These are phyloP conservation scores for Carterocephalus palaemon DNA, from an alignment of 2,888 invertebrate species.

Conservation along the genomic window DNA sequence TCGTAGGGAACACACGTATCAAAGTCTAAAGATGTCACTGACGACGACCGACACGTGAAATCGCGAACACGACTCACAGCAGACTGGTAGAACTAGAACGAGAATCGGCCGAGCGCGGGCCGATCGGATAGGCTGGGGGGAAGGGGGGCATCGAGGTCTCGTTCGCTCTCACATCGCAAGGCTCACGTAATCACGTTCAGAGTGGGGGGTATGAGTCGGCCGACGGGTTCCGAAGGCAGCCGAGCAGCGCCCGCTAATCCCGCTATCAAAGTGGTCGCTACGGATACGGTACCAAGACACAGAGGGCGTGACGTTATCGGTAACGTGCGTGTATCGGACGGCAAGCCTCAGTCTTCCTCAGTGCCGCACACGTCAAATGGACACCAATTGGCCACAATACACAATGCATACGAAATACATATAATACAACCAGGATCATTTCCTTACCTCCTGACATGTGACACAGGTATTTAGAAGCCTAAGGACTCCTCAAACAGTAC, in stretches of 20 bases:
- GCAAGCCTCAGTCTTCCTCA: constrained; percentile 23
- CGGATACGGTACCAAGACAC: constrained; percentile 38
- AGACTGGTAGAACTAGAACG: constrained; percentile 47
- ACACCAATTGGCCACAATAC: too few relatives aligned
- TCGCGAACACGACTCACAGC: constrained; percentile 48
- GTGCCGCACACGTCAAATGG: constrained; percentile 16
- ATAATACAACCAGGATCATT: too few relatives aligned
- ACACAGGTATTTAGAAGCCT: too few relatives aligned
- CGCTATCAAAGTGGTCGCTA: constrained; percentile 51
- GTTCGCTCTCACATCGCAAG: constrained; percentile 39
- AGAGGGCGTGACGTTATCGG: constrained; percentile 34
- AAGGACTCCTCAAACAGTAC: too few relatives aligned
- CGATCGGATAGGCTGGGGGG: constrained; percentile 50
- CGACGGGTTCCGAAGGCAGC: constrained; percentile 50
- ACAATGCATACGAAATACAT: too few relatives aligned
- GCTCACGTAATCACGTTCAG: constrained; percentile 55
- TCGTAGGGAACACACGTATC: constrained; percentile 60
- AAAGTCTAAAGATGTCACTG: constrained; percentile 55
- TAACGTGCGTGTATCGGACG: constrained; percentile 29
- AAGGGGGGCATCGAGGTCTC: constrained; percentile 44
- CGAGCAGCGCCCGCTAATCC: constrained; percentile 57
- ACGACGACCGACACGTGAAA: constrained; percentile 42
- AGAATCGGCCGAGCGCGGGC: constrained; percentile 34
- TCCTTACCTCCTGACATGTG: too few relatives aligned
- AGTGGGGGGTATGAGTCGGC: constrained; percentile 51